Evolutionary conservation across 2,888 invertebrate species (phyloP).

Genomic region (Blomia tropicalis): DNA sequence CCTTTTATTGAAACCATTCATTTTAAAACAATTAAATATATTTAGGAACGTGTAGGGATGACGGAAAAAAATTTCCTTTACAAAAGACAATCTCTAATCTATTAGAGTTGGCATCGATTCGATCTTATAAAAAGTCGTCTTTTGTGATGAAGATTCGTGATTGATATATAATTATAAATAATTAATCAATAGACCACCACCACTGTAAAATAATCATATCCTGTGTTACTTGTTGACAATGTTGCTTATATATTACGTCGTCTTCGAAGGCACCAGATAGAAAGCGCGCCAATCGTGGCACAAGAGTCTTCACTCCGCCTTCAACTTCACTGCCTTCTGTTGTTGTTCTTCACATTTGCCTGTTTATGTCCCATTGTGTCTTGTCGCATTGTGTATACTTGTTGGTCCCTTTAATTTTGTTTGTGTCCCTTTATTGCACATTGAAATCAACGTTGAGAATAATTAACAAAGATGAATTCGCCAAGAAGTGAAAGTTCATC

Average conservation of each 20-base stretch:
- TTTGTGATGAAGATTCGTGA: background rate
- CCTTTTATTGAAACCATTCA: background rate
- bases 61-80: slow-evolving; percentile 36
- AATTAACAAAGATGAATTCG: background rate
- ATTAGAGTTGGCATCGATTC: slow-evolving; percentile 15
- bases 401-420: no score
- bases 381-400: no score
- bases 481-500: background rate
- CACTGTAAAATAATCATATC: no score
- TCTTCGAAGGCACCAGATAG: background rate
- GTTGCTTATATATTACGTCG: no score
- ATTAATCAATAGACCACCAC: background rate
- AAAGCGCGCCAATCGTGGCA: background rate
- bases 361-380: no score
- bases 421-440: background rate
- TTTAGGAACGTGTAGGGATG: slow-evolving; percentile 27
- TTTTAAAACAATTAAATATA: background rate
- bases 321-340: no score
- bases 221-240: no score
- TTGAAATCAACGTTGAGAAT: background rate
- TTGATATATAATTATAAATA: no score
- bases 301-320: no score
- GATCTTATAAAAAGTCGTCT: slow-evolving; percentile 8
- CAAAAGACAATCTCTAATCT: slow-evolving; percentile 25
- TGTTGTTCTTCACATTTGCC: no score